Conservation (phyloP, 2,888 invertebrate genomes). For the Aromia moschata region DNA sequence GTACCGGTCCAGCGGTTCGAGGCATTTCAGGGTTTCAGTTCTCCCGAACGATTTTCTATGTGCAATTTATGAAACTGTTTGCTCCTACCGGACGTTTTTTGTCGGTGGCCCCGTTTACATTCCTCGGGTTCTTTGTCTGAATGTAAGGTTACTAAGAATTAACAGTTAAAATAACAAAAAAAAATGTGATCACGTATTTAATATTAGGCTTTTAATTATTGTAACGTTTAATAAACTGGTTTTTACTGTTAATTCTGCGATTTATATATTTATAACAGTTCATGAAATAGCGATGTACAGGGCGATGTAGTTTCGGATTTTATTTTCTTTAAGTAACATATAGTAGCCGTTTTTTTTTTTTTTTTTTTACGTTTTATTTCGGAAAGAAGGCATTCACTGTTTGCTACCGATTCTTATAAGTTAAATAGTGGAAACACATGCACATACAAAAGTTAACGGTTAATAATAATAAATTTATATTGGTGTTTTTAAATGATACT, state of each 20-base stretch:
- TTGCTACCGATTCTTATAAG: too few species aligned
- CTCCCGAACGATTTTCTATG: too few species aligned
- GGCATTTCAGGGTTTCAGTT: too few species aligned
- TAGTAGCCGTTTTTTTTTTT: too few species aligned
- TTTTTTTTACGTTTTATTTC: too few species aligned
- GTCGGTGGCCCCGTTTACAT: slow-evolving; percentile 50
- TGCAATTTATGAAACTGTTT: slow-evolving; percentile 7
- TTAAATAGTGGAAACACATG: too few species aligned
- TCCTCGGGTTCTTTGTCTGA: slow-evolving; percentile 52
- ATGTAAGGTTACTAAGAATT: slow-evolving; percentile 35
- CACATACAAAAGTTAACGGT: too few species aligned
- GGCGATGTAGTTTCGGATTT: slow-evolving; percentile 21
- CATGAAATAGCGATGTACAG: slow-evolving; percentile 20
- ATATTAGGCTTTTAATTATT: slow-evolving; percentile 30
- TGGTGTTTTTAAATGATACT: too few species aligned
- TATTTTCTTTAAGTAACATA: too few species aligned
- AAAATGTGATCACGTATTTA: slow-evolving; percentile 37
- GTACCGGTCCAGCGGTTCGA: too few species aligned
- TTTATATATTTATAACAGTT: slow-evolving; percentile 9
- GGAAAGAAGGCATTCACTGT: too few species aligned
- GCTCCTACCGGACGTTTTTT: slow-evolving; percentile 3
- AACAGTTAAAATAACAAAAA: slow-evolving; percentile 42
- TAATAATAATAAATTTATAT: too few species aligned
- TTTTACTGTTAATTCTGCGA: slow-evolving; percentile 38
- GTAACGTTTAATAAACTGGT: slow-evolving; percentile 27